Percentiles rank a stretch among this genome's conserved stretches.
Evolutionary conservation across 2,888 invertebrate genomes (phyloP).

Genomic region (Nasonovia ribisnigri): DNA sequence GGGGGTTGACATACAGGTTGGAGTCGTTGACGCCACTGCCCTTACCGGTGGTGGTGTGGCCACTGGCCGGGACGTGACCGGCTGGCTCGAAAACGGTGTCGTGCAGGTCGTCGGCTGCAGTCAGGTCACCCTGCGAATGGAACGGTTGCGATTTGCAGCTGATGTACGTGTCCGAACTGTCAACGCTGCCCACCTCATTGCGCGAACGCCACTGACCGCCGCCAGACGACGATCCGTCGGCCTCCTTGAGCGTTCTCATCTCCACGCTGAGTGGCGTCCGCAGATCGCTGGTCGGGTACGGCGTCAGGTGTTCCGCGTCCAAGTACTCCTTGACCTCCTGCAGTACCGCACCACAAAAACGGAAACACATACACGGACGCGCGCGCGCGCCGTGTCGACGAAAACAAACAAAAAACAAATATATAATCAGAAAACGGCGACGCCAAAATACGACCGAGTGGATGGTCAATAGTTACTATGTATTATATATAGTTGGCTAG

Average conservation of each 20-base stretch:
- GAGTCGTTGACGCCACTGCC: slow-evolving; percentile 75
- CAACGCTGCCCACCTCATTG: slow-evolving; percentile 73
- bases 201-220: slow-evolving; percentile 65
- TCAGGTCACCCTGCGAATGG: slow-evolving; percentile 86
- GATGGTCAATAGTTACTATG: not conserved
- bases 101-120: slow-evolving; percentile 72
- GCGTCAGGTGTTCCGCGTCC: slow-evolving; percentile 91
- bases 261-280: slow-evolving; percentile 87
- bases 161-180: slow-evolving; percentile 94
- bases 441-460: not conserved
- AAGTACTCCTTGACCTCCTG: slow-evolving; percentile 93
- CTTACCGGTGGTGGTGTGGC: not conserved
- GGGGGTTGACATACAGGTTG: slow-evolving; percentile 89
- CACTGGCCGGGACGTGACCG: slow-evolving; percentile 68
- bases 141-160: slow-evolving; percentile 97
- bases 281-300: slow-evolving; percentile 86
- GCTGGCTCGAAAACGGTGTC: slow-evolving; percentile 69
- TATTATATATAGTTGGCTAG: not conserved
- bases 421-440: not conserved
- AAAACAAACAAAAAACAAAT: slow-evolving; percentile 40
- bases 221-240: slow-evolving; percentile 51
- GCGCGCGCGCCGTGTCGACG: not conserved
- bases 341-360: slow-evolving; percentile 66
- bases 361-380: not conserved
- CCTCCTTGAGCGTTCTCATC: slow-evolving; percentile 75